Conservation (phyloP, 2,113 vertebrate genomes). For the Toxostoma redivivum region DNA sequence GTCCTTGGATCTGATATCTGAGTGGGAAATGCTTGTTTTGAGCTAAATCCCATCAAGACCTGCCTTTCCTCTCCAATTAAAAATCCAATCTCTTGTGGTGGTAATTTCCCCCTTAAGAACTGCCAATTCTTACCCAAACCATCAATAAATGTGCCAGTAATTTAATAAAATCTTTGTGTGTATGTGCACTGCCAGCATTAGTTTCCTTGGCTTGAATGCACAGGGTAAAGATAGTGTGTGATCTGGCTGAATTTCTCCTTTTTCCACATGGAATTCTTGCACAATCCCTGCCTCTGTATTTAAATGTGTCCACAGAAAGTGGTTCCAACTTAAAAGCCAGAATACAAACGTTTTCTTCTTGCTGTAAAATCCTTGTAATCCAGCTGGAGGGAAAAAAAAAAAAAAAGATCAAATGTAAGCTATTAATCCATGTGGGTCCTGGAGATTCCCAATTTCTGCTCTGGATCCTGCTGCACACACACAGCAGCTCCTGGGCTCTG, state of each 20-base stretch:
- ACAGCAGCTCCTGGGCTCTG: accelerated
- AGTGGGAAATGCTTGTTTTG: neutral
- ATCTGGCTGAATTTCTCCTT: neutral
- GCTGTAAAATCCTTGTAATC: neutral
- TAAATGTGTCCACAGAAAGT: neutral
- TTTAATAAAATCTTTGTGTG: too few relatives aligned
- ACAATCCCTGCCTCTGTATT: neutral
- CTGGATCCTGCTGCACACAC: accelerated
- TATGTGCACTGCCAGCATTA: neutral
- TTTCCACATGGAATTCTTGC: neutral
- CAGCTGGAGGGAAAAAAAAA: neutral
- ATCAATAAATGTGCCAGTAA: neutral
- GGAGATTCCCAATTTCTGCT: accelerated
- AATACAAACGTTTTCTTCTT: neutral
- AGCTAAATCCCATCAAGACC: neutral
- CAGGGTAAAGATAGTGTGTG: neutral
- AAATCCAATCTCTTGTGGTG: accelerated
- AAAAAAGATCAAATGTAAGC: accelerated
- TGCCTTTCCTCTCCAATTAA: neutral
- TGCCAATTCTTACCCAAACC: neutral
- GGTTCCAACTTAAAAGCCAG: neutral
- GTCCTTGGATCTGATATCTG: neutral
- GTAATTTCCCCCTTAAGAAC: neutral
- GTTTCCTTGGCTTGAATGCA: neutral
- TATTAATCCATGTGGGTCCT: accelerated